Base-by-base conservation (phyloP, 2,888 invertebrate genomes). In the Epinotia demarniana region DNA sequence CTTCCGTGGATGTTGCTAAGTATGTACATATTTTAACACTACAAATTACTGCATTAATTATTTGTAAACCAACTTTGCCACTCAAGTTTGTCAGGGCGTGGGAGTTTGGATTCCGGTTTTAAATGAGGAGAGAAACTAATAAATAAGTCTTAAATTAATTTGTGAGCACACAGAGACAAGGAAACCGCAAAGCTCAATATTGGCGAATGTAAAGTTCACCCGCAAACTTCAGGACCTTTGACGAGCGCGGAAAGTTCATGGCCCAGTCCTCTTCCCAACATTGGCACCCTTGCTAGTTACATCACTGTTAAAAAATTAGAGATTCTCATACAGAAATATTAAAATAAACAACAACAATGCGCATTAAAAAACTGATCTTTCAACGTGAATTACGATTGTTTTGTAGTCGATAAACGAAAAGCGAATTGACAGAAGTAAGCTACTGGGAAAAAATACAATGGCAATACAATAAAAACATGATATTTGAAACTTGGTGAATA, bases 171-270 rank as follows among this genome's bases (percentile, higher is more conserved):
- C 66, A 72, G 61, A 71, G 61, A 57, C 71, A 72, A 46, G 57
- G 46, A 62, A 67, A 72, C 75, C 71, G 49, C 71, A 72, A 57
- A 75, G 72, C 75, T 75, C 75, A 75, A 75, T 75, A 75, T 75
- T 75, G 46, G 71, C 55, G 43, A 61, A 67, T 75, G 67, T 63
- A 60, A 75, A 75, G 71, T 75, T 75, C 27, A 13, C 16, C 61
- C 61, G 64, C 12, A 67, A 71, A 75, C 60, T 72, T 62, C 46
- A n/a, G 75, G 27, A 72, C 71, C 75, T 75, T 72, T 75, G 71
- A 75, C 46, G 46, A 72, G 16, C 72, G n/a, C 18, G 18, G 46
- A 69, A 75, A 75, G 43, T 75, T 71, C 33, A 53, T 39, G 60
- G 23, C 13, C 23, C 53, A 49, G 16, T 53, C 57, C 13, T 62